Evolutionary conservation across 2,888 invertebrate species (phyloP).

Genomic region (Yponomeuta plumbellus): DNA sequence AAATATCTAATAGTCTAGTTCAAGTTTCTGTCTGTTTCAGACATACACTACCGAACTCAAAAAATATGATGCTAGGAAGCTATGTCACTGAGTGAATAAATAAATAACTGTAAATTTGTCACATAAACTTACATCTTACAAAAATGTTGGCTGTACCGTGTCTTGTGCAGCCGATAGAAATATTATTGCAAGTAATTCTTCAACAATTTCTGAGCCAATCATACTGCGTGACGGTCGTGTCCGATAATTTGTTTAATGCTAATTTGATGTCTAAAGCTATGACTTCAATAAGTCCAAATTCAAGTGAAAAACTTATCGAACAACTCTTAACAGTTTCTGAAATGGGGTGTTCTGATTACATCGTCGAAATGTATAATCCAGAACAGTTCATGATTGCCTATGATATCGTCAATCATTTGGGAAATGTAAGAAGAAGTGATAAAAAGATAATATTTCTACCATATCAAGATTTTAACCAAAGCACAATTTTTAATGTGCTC

Average conservation of each 20-base stretch:
- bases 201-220: slow-evolving; percentile 44
- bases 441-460: slow-evolving; percentile 63
- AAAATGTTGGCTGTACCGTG: slow-evolving; percentile 28
- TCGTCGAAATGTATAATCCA: slow-evolving; percentile 53
- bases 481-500: slow-evolving; percentile 37
- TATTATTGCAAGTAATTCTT: slow-evolving; percentile 49
- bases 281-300: slow-evolving; percentile 36
- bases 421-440: slow-evolving; percentile 58
- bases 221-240: slow-evolving; percentile 52
- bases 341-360: slow-evolving; percentile 67
- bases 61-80: too few species aligned
- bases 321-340: slow-evolving; percentile 50
- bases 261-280: slow-evolving; percentile 29
- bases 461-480: slow-evolving; percentile 24
- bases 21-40: too few species aligned
- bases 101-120: too few species aligned
- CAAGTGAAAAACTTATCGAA: slow-evolving; percentile 32
- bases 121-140: slow-evolving; percentile 20
- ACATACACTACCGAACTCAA: too few species aligned
- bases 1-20: too few species aligned
- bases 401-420: slow-evolving; percentile 51
- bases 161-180: slow-evolving; percentile 36
- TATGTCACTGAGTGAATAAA: too few species aligned
- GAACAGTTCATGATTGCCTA: slow-evolving; percentile 50
- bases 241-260: slow-evolving; percentile 39